Conservation (phyloP, 2,113 vertebrate genomes). For the Microcebus ravelobensis region DNA sequence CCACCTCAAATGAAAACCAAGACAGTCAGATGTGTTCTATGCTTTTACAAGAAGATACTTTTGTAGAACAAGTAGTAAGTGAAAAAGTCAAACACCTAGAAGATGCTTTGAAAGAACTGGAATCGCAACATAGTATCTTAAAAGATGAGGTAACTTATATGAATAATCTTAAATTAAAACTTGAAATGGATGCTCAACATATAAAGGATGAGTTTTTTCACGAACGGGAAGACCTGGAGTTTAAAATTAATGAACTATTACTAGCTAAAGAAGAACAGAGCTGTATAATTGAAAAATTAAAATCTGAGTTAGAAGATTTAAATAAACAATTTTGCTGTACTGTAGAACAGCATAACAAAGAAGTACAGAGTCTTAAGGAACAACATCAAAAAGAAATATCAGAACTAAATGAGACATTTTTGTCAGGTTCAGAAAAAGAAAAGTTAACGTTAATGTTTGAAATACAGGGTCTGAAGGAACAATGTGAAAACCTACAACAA, state of each 20-base stretch:
- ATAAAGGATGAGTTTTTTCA: slow-evolving; percentile 92
- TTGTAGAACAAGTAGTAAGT: slow-evolving; percentile 72
- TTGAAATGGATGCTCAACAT: slow-evolving; percentile 92
- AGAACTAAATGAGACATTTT: slow-evolving; percentile 82
- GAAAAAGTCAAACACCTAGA: slow-evolving; percentile 86
- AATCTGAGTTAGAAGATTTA: slow-evolving; percentile 81
- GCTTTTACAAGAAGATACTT: slow-evolving; percentile 44
- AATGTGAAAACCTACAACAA: slow-evolving; percentile 85
- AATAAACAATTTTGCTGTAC: slow-evolving; percentile 57
- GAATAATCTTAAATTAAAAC: slow-evolving; percentile 92
- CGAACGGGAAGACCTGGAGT: slow-evolving; percentile 96
- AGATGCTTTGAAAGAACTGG: slow-evolving; percentile 88
- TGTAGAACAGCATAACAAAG: slow-evolving; percentile 79
- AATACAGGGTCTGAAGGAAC: slow-evolving; percentile 86
- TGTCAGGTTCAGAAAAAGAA: slow-evolving; percentile 84
- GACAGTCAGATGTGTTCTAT: slow-evolving; percentile 52
- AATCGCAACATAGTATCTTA: slow-evolving; percentile 93
- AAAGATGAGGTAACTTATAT: slow-evolving; percentile 95
- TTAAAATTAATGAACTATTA: slow-evolving; percentile 97
- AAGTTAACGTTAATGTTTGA: slow-evolving; percentile 83
- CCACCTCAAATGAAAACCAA: slow-evolving; percentile 65
- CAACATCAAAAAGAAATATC: slow-evolving; percentile 83
- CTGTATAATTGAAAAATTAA: slow-evolving; percentile 85
- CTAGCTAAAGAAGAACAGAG: slow-evolving; percentile 90
- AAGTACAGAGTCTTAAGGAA: slow-evolving; percentile 81